phyloP scores from a whole-genome alignment of 2,113 vertebrate species.

The Leptobrachium leishanense region DNA sequence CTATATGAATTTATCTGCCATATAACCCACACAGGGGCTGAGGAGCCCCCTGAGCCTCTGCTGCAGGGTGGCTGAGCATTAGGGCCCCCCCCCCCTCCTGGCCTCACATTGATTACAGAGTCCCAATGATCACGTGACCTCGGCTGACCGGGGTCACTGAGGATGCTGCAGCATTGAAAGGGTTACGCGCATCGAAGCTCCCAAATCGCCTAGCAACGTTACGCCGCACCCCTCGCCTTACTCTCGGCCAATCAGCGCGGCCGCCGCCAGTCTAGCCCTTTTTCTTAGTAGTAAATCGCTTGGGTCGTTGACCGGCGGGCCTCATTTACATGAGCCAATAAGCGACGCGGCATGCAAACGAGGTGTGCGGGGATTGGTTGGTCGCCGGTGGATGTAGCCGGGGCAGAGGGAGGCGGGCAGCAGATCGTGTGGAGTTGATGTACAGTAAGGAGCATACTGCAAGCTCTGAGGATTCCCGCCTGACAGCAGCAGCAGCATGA shows the following conservation, averaged over 20 bases:
- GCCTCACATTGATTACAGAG: no score
- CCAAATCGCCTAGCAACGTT: slow-evolving; percentile 17
- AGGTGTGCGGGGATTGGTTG: slow-evolving; percentile 50
- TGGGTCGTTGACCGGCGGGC: not conserved
- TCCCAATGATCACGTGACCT: no score
- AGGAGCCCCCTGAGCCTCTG: no score
- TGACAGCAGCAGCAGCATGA: slow-evolving; percentile 60
- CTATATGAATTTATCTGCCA: no score
- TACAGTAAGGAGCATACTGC: not conserved
- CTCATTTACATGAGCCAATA: slow-evolving; percentile 65
- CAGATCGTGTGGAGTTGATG: not conserved
- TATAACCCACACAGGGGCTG: no score
- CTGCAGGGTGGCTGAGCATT: no score
- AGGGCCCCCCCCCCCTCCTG: no score
- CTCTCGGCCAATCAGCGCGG: not conserved
- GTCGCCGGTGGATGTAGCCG: slow-evolving; percentile 45
- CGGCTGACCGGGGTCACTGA: no score
- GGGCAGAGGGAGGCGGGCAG: not conserved
- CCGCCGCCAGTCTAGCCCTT: not conserved
- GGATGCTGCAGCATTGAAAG: not conserved
- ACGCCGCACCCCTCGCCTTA: not conserved
- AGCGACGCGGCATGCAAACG: slow-evolving; percentile 53
- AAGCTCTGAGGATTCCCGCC: not conserved
- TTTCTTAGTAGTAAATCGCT: not conserved
- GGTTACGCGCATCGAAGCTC: slow-evolving; percentile 5